A percentile compares a stretch with the other conserved stretches of the same genome.
Conservation (phyloP, 2,113 vertebrate genomes). For the Aepyceros melampus region DNA sequence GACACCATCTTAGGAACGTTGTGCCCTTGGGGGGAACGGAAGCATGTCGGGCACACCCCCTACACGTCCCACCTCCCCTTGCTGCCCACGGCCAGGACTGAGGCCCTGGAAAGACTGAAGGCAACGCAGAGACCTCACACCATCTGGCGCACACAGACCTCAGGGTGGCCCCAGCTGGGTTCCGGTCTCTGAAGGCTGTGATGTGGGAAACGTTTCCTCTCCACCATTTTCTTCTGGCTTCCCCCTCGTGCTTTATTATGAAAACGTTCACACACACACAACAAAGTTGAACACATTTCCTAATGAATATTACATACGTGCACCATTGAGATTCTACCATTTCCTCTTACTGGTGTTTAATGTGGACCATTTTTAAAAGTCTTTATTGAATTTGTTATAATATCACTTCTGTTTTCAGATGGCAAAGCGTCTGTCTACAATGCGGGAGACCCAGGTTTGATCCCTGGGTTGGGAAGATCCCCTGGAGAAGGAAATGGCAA, state of each 20-base stretch:
- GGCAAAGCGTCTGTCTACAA: no score
- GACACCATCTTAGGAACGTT: neutral
- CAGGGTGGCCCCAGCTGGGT: fast-evolving
- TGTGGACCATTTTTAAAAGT: neutral
- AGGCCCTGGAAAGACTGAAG: no score
- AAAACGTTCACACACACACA: neutral
- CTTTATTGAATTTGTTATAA: neutral
- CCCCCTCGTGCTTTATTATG: neutral
- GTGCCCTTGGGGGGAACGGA: neutral
- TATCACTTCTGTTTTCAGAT: neutral
- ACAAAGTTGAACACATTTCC: neutral
- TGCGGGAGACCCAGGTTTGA: no score
- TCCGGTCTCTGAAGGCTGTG: neutral
- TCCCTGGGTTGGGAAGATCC: no score
- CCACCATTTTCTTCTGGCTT: no score
- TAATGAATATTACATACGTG: fast-evolving
- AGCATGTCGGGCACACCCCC: neutral
- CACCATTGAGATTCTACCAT: neutral
- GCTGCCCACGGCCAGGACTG: neutral
- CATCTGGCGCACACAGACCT: neutral
- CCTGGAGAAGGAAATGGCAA: no score
- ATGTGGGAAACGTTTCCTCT: neutral
- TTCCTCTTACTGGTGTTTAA: neutral
- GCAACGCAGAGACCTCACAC: neutral
- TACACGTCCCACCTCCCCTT: neutral